Evolutionary conservation across 2,888 invertebrate genomes (phyloP).

Genomic region (Kryphioiulus occultus): DNA sequence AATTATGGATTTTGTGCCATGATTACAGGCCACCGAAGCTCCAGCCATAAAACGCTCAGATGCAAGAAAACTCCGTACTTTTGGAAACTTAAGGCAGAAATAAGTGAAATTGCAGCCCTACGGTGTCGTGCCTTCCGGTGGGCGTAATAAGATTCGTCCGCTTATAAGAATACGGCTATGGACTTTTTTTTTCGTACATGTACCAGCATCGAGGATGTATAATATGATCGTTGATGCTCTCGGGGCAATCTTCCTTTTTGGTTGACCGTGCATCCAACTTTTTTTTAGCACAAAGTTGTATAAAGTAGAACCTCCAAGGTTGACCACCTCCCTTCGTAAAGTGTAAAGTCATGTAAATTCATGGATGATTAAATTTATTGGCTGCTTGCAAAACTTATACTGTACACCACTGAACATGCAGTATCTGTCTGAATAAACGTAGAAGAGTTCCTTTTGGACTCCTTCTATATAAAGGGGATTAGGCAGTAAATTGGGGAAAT

Average conservation of each 20-base stretch:
- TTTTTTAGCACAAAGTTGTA: too few species aligned
- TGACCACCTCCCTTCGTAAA: too few species aligned
- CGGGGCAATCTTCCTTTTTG: neutral
- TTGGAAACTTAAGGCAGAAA: neutral
- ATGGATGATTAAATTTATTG: too few species aligned
- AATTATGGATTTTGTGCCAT: constrained; percentile 21
- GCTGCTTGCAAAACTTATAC: too few species aligned
- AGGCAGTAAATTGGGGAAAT: too few species aligned
- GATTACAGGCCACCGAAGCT: constrained; percentile 10
- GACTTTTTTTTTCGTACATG: neutral
- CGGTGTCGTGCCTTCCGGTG: neutral
- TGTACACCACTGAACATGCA: neutral
- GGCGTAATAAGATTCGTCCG: neutral
- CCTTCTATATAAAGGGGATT: too few species aligned
- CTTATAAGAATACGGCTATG: neutral
- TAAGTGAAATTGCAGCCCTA: constrained; percentile 25
- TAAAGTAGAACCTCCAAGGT: too few species aligned
- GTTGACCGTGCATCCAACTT: neutral
- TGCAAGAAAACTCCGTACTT: neutral
- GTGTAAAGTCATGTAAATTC: too few species aligned
- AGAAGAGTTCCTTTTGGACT: too few species aligned
- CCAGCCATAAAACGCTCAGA: neutral
- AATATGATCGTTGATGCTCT: neutral
- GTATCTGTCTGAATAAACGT: too few species aligned
- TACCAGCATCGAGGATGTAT: neutral